These are phyloP conservation scores for Ashinkailepas kermadecensis DNA, from an alignment of 2,888 invertebrate species.

Conservation along the genomic window DNA sequence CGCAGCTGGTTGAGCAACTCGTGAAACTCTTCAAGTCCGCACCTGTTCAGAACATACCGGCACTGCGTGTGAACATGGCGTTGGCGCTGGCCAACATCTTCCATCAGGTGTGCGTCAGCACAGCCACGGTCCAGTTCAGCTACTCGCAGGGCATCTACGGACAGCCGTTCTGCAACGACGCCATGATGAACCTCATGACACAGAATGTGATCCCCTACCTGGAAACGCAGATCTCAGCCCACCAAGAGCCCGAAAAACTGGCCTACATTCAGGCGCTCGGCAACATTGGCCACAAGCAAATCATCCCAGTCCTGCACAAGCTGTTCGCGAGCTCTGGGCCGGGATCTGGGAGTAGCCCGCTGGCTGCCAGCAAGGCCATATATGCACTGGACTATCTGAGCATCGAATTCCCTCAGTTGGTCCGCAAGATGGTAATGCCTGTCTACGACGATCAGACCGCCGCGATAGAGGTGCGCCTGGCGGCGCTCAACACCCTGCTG, in stretches of 20 bases:
- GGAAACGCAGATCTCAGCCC: not conserved
- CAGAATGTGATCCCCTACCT: not conserved
- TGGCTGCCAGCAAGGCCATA: constrained; percentile 38
- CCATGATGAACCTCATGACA: not conserved
- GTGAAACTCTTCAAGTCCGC: constrained; percentile 27
- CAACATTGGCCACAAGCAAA: constrained; percentile 39
- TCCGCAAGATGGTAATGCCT: constrained; percentile 28
- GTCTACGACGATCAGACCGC: not conserved
- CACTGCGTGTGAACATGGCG: not conserved
- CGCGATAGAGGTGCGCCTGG: constrained; percentile 39
- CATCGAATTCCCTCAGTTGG: constrained; percentile 30
- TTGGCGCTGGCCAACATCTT: not conserved
- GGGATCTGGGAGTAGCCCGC: constrained; percentile 33
- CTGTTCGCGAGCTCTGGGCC: constrained; percentile 35
- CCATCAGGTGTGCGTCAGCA: constrained; percentile 1
- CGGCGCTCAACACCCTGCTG: constrained; percentile 39
- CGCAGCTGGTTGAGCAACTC: constrained; percentile 38
- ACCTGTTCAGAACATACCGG: not conserved
- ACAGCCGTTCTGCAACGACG: not conserved
- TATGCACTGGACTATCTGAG: constrained; percentile 38
- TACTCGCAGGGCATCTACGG: not conserved
- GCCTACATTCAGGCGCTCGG: constrained; percentile 39
- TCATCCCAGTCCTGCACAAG: constrained; percentile 37
- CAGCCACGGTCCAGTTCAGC: not conserved
- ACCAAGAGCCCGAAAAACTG: constrained; percentile 31